Percentiles rank a stretch among this genome's conserved stretches.
phyloP scores from a whole-genome alignment of 2,113 vertebrate species.

The Ceyx melanurus region DNA sequence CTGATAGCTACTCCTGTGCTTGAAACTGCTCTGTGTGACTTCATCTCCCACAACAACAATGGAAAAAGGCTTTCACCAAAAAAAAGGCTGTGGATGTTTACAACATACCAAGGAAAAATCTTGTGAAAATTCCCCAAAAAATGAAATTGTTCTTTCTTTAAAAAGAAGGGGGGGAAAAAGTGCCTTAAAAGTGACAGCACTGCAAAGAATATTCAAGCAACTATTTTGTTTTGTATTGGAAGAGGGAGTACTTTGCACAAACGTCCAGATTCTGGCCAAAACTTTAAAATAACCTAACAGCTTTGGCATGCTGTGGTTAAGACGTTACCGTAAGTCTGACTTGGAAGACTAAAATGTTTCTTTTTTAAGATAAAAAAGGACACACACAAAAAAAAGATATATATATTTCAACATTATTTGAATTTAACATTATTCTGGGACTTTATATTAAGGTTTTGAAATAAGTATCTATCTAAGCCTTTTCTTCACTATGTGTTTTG shows the following conservation, averaged over 20 bases:
- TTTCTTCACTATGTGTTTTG: not conserved
- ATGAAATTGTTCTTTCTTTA: not conserved
- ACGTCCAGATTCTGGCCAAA: constrained; percentile 20
- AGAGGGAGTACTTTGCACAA: constrained; percentile 30
- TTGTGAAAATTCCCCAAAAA: not conserved
- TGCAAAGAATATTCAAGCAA: constrained; percentile 40
- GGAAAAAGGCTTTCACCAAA: not conserved
- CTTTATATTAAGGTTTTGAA: not conserved
- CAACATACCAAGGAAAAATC: not conserved
- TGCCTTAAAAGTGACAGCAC: not conserved
- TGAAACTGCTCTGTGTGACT: not conserved
- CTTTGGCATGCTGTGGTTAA: constrained; percentile 63
- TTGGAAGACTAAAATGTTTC: constrained; percentile 42
- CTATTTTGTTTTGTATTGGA: constrained; percentile 55
- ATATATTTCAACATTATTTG: constrained; percentile 10
- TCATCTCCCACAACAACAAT: not conserved
- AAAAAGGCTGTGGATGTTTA: not conserved
- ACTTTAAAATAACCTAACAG: constrained; percentile 61
- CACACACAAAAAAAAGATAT: not conserved
- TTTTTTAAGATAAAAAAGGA: not conserved
- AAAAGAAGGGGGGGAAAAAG: not conserved
- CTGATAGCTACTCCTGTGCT: not conserved
- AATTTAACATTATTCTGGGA: not conserved
- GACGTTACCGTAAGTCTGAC: constrained; percentile 58
- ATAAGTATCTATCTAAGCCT: not conserved